These are phyloP conservation scores for Zenarchopterus dispar DNA, from an alignment of 2,797 vertebrate species.

Conservation along the genomic window DNA sequence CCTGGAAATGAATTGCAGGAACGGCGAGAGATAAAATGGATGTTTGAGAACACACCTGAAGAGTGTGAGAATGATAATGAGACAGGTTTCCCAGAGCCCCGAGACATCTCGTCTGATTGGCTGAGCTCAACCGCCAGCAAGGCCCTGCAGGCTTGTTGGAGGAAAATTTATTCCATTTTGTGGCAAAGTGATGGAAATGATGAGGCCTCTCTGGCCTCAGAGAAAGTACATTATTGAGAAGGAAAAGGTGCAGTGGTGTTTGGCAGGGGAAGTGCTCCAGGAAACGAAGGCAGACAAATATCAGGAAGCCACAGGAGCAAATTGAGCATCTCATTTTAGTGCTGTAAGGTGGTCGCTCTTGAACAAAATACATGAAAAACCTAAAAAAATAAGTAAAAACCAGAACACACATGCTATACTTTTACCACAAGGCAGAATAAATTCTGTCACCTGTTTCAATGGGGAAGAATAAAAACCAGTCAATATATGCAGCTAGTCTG, in stretches of 20 bases:
- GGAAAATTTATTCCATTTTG: slow-evolving; percentile 69
- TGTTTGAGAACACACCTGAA: slow-evolving; percentile 72
- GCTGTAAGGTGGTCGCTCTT: neutral
- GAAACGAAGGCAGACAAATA: slow-evolving; percentile 7
- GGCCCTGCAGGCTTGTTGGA: slow-evolving; percentile 45
- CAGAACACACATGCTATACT: too few species aligned
- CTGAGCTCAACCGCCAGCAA: slow-evolving; percentile 46
- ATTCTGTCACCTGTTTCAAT: too few species aligned
- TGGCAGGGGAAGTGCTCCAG: slow-evolving; percentile 11
- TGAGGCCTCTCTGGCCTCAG: slow-evolving; percentile 51
- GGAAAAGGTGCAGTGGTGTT: slow-evolving; percentile 32
- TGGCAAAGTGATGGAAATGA: slow-evolving; percentile 64
- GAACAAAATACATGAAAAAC: neutral
- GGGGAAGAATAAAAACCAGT: too few species aligned
- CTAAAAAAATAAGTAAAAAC: neutral
- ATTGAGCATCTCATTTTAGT: slow-evolving; percentile 4
- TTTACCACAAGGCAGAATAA: too few species aligned
- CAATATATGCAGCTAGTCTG: too few species aligned
- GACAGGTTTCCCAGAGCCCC: slow-evolving; percentile 48
- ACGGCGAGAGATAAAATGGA: slow-evolving; percentile 60
- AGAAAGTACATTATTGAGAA: slow-evolving; percentile 55
- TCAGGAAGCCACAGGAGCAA: slow-evolving; percentile 24
- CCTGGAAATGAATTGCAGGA: slow-evolving; percentile 67
- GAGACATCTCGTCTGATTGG: slow-evolving; percentile 59
- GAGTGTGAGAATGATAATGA: slow-evolving; percentile 57